A percentile compares a stretch with the other conserved stretches of the same genome.
phyloP scores from a whole-genome alignment of 2,113 vertebrate genomes.

The Dissostichus mawsoni region DNA sequence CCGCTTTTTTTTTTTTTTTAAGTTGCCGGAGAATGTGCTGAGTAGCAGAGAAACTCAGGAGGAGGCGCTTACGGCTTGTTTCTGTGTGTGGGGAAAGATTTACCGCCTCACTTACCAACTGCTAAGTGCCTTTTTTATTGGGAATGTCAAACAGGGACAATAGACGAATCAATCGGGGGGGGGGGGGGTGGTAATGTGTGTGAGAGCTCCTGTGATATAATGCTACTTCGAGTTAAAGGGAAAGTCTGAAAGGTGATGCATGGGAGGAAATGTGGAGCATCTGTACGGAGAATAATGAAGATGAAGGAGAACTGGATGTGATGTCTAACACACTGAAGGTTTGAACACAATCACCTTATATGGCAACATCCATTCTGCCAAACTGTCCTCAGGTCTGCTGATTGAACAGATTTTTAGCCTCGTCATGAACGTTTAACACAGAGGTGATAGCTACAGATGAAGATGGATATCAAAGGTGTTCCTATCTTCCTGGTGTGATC shows the following conservation, averaged over 20 bases:
- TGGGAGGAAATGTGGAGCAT: too few species aligned
- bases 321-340: too few species aligned
- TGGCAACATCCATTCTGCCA: too few species aligned
- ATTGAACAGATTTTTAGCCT: too few species aligned
- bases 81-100: constrained; percentile 6
- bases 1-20: not conserved
- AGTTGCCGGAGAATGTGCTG: constrained; percentile 21
- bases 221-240: not conserved
- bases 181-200: not conserved
- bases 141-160: constrained; percentile 25
- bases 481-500: too few species aligned
- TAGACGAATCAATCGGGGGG: constrained; percentile 3
- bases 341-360: too few species aligned
- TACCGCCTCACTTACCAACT: constrained; percentile 37
- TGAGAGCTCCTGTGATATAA: constrained; percentile 2
- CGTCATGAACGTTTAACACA: too few species aligned
- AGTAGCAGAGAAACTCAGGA: constrained; percentile 10
- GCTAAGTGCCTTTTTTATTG: constrained; percentile 44
- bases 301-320: too few species aligned
- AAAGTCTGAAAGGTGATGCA: not conserved
- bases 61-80: constrained; percentile 22
- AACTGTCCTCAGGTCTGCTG: too few species aligned
- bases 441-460: too few species aligned
- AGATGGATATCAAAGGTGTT: too few species aligned
- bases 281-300: too few species aligned